These are phyloP conservation scores for Macrobrachium nipponense DNA, from an alignment of 1,140 invertebrate species.

Conservation along the genomic window DNA sequence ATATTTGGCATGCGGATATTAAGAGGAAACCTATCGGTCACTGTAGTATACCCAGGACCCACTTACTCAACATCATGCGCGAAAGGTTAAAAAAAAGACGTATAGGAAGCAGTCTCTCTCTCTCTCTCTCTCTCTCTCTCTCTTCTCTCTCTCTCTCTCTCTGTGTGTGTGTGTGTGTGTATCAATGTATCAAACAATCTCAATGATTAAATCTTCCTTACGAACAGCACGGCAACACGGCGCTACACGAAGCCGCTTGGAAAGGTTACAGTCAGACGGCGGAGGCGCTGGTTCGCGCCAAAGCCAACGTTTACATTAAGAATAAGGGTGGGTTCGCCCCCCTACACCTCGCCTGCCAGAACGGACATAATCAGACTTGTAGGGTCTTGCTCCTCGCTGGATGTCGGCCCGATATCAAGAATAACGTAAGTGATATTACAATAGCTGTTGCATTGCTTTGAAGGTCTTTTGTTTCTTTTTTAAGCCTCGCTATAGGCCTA, in stretches of 20 bases:
- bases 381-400: constrained; percentile 87
- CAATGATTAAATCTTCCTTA: constrained; percentile 52
- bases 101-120: too few species aligned
- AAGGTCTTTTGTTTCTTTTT: too few species aligned
- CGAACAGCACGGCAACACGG: constrained; percentile 91
- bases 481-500: too few species aligned
- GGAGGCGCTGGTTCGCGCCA: constrained; percentile 77
- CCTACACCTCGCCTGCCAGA: constrained; percentile 94
- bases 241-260: constrained; percentile 94
- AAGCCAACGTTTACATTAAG: constrained; percentile 78
- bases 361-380: constrained; percentile 95
- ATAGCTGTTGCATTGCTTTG: too few species aligned
- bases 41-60: too few species aligned
- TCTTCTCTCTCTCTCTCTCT: too few species aligned
- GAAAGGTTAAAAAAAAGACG: too few species aligned
- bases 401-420: constrained; percentile 88
- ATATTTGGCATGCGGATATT: too few species aligned
- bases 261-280: constrained; percentile 91
- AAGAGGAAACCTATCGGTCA: too few species aligned
- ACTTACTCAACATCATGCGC: too few species aligned
- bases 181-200: background rate
- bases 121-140: too few species aligned
- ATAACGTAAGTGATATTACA: constrained; percentile 77
- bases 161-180: too few species aligned
- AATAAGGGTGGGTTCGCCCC: constrained; percentile 92